Evolutionary conservation across 2,888 invertebrate genomes (phyloP).

Genomic region (Agrotis clavis): DNA sequence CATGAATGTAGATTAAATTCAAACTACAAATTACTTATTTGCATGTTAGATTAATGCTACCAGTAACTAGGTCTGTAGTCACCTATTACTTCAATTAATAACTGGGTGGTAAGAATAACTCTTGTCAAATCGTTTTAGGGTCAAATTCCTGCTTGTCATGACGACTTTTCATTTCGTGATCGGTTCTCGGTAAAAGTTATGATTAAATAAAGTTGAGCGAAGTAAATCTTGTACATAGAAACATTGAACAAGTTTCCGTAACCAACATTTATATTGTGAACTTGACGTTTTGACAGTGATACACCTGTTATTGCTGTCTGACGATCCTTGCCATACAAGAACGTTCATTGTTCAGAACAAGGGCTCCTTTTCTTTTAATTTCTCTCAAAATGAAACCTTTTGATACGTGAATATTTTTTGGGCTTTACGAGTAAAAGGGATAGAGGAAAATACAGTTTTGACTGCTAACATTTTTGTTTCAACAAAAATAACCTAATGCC

Average conservation of each 20-base stretch:
- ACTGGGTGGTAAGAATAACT: conserved; percentile 32
- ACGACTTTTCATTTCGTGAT: conserved; percentile 12
- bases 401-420: background rate
- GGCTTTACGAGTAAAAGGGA: background rate
- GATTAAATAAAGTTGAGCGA: conserved; percentile 11
- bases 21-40: conserved; percentile 69
- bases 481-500: conserved; percentile 62
- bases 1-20: conserved; percentile 69
- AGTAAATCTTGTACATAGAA: conserved; percentile 38
- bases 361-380: conserved; percentile 14
- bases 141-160: conserved; percentile 20
- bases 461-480: conserved; percentile 33
- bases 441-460: conserved; percentile 15
- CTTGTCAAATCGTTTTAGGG: conserved; percentile 21
- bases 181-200: conserved; percentile 8
- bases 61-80: conserved; percentile 62
- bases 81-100: conserved; percentile 58
- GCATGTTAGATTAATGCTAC: conserved; percentile 65
- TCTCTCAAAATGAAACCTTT: conserved; percentile 10
- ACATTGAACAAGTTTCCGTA: conserved; percentile 12
- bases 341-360: conserved; percentile 17
- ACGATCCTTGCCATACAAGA: conserved; percentile 22
- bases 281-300: conserved; percentile 43
- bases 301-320: conserved; percentile 30
- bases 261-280: conserved; percentile 17